These are phyloP conservation scores for Rhagophthalmus giganteus DNA, from an alignment of 2,888 invertebrate species.

Conservation along the genomic window DNA sequence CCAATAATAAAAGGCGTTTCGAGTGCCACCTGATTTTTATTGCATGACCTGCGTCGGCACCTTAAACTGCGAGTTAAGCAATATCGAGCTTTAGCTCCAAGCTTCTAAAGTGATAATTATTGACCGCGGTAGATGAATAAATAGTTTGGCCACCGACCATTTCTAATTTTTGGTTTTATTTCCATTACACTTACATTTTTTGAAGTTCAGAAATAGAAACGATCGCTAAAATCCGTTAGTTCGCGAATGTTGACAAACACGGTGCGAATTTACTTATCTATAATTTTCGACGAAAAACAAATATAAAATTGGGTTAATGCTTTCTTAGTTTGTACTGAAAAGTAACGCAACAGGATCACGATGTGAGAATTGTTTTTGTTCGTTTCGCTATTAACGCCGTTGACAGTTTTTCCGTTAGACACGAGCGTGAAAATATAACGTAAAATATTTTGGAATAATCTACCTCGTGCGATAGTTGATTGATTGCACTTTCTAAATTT, in stretches of 20 bases:
- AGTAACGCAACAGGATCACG: not conserved
- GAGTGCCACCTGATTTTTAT: too few species aligned
- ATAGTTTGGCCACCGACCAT: too few species aligned
- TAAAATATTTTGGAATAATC: not conserved
- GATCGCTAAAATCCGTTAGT: conserved; percentile 9
- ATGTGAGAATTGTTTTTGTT: not conserved
- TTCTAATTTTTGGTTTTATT: too few species aligned
- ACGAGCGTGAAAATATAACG: not conserved
- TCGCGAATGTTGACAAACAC: not conserved
- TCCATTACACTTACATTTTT: too few species aligned
- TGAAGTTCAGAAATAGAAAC: too few species aligned
- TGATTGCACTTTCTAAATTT: not conserved
- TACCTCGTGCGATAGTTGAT: not conserved
- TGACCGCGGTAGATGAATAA: too few species aligned
- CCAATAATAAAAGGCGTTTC: too few species aligned
- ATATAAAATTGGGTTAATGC: conserved; percentile 10
- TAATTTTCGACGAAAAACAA: conserved; percentile 3
- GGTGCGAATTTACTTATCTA: not conserved
- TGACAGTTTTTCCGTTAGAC: not conserved
- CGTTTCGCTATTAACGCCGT: not conserved
- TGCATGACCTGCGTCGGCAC: too few species aligned
- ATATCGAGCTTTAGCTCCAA: too few species aligned
- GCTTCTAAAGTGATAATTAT: too few species aligned
- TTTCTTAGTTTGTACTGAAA: conserved; percentile 1
- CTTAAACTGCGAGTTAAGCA: too few species aligned